Evolutionary conservation across 2,797 vertebrate species (phyloP).

Genomic region (Syncerus caffer): DNA sequence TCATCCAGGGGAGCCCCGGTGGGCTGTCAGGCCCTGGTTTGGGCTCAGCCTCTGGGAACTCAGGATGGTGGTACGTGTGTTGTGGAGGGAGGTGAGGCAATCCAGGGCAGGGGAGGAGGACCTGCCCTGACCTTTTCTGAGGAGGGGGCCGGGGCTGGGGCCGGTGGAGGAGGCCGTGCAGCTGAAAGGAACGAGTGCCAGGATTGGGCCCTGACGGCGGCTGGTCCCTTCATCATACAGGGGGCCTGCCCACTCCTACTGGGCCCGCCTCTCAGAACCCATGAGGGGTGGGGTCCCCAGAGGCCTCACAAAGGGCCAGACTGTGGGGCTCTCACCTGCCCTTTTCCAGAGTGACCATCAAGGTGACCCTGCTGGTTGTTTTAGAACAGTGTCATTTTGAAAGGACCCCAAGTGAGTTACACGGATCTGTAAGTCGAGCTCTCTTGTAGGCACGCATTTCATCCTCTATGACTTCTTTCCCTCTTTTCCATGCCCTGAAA

Average conservation of each 20-base stretch:
- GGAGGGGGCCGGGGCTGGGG: not conserved
- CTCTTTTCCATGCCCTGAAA: not conserved
- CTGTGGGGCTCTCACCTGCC: fast-evolving
- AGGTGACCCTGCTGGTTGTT: not conserved
- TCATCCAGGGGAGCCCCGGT: fast-evolving
- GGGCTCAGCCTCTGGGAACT: not conserved
- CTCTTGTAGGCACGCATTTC: not conserved
- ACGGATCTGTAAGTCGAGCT: not conserved
- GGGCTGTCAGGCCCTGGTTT: not conserved
- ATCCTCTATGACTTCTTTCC: not conserved
- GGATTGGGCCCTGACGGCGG: not conserved
- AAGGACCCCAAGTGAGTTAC: not conserved
- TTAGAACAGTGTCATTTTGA: not conserved
- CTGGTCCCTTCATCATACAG: not conserved
- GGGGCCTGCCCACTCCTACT: not conserved
- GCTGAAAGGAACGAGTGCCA: not conserved
- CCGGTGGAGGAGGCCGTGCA: fast-evolving
- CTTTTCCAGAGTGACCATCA: not conserved
- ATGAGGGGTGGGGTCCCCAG: not conserved
- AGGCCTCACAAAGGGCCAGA: not conserved
- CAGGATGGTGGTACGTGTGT: fast-evolving
- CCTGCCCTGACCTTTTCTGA: not conserved
- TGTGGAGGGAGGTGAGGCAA: not conserved
- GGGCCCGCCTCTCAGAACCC: not conserved
- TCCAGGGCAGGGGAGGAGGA: not conserved